Base-by-base conservation (phyloP, 92 coral and sea anemone species). In the Micromussa lordhowensis region DNA sequence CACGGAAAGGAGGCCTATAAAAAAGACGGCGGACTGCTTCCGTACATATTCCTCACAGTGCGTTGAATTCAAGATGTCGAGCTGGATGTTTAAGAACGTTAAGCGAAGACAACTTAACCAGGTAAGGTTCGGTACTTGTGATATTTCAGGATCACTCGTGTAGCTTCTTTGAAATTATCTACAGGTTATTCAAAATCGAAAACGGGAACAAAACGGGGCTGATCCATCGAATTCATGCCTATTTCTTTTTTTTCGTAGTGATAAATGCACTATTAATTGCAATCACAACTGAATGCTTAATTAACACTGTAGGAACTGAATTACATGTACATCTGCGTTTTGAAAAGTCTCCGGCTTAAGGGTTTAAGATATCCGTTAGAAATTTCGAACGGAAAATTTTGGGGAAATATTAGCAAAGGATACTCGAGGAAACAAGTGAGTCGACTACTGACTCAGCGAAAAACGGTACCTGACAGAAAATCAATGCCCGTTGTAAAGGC, bases 41-140 rank as follows among this genome's bases (percentile, higher is more conserved):
- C 35, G 54, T 72, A 71, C 57, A 32, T 8, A 12, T 15, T 34
- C 12, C 28, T 12, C 55, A 77, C 35, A 32, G 68, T 54, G 24
- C 35, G 29, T 9, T 49, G 59, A 58, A 44, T 35, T 35, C 73
- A 75, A 57, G 30, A 84, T 84, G 88, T 40, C 88, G 16, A 84
- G 55, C 73, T 84, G 88, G 88, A 74, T 53, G 81, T 34, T 76
- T 9, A 84, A 58, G 58, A 73, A 35, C 55, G 51, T 57, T 16
- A 84, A 26, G 59, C 26, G 72, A 75, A 54, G 74, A 53, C 69
- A 75, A 7, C 57, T 21, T 6, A 74, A 73, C 9, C 57, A 34
- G 88, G 88, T 84, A 84, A 75, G 80, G 5, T 14, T 29, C 51
- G 51, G 51, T 3, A 3, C 48, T 17, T 82, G 51, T 40, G n/a